Evolutionary conservation across 2,797 vertebrate species (phyloP).

Genomic region (Caiman crocodilus): DNA sequence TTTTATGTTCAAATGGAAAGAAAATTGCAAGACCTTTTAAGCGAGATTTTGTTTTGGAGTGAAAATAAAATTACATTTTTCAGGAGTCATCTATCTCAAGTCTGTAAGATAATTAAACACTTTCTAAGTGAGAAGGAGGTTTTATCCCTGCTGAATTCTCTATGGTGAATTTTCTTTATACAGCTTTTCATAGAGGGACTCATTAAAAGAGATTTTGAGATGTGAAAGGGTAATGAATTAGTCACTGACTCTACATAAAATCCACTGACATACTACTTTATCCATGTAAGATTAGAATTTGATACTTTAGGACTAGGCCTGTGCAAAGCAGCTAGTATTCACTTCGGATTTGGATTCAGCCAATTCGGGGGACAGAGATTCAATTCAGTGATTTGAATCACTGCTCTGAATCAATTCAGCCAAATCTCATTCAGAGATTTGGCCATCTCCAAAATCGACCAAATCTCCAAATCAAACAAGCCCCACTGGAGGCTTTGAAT

Average conservation of each 20-base stretch:
- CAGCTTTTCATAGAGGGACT: not conserved
- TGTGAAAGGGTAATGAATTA: not conserved
- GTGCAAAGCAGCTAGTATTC: too few relatives aligned
- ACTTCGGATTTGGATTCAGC: too few relatives aligned
- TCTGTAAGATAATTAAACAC: not conserved
- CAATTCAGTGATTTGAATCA: too few relatives aligned
- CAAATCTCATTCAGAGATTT: too few relatives aligned
- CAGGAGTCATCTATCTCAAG: not conserved
- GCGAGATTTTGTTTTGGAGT: not conserved
- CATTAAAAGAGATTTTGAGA: not conserved
- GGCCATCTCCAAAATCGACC: too few relatives aligned
- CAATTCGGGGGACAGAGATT: too few relatives aligned
- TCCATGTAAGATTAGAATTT: not conserved
- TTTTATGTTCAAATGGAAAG: not conserved
- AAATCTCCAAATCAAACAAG: too few relatives aligned
- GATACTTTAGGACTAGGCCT: not conserved
- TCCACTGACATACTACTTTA: not conserved
- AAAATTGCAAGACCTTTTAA: not conserved
- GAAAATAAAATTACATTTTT: not conserved
- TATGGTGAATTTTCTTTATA: not conserved
- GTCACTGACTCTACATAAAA: not conserved
- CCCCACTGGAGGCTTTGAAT: too few relatives aligned
- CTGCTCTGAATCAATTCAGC: too few relatives aligned
- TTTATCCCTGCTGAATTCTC: not conserved
- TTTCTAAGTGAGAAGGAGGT: not conserved